phyloP scores from a whole-genome alignment of 2,113 vertebrate species.

The Lampris incognitus region DNA sequence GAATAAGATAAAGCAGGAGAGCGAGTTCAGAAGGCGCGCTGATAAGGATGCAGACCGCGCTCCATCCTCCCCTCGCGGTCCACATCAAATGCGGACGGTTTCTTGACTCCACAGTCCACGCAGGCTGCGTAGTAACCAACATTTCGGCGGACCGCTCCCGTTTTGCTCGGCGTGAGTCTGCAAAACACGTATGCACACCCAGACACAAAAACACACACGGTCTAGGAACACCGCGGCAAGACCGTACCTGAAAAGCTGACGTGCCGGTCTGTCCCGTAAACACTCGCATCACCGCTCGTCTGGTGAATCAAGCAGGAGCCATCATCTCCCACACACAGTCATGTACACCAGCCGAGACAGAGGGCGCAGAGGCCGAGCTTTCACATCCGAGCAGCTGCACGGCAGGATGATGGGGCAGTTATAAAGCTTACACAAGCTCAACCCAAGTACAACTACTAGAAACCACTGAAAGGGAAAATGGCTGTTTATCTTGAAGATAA shows the following conservation, averaged over 20 bases:
- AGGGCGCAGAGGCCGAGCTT: background rate
- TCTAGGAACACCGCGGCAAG: background rate
- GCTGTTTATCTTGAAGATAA: conserved; percentile 40
- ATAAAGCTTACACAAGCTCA: too few species aligned
- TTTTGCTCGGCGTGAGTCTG: background rate
- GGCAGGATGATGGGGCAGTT: too few species aligned
- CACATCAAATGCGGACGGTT: background rate
- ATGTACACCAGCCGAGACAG: background rate
- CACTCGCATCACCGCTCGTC: background rate
- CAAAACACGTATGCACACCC: background rate
- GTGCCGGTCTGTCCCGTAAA: background rate
- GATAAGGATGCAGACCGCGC: too few species aligned
- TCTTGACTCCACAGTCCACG: too few species aligned
- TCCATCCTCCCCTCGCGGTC: too few species aligned
- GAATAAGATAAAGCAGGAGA: too few species aligned
- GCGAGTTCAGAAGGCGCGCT: too few species aligned
- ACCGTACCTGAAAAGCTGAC: background rate
- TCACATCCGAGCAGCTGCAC: too few species aligned
- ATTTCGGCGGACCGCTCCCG: too few species aligned
- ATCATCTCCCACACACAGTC: background rate
- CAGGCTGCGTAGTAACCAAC: too few species aligned
- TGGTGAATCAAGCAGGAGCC: conserved; percentile 33
- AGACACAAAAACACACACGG: background rate
- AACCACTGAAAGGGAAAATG: conserved; percentile 38
- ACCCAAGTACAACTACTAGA: conserved; percentile 36